A percentile compares a stretch with the other conserved stretches of the same genome.
These are phyloP conservation scores for Bostrychus sinensis DNA, from an alignment of 2,113 vertebrate genomes.

Conservation along the genomic window DNA sequence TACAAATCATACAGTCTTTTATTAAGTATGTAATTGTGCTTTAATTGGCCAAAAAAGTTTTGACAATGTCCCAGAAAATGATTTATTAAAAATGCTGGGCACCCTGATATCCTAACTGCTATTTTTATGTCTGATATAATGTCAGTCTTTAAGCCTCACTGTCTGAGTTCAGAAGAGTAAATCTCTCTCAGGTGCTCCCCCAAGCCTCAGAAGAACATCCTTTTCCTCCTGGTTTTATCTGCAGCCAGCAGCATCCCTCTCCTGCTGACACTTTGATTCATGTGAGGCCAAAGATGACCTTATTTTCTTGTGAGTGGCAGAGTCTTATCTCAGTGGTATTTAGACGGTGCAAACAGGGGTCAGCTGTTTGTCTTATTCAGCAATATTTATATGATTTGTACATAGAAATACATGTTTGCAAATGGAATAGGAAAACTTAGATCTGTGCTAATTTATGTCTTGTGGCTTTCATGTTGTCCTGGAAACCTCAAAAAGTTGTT, in stretches of 20 bases:
- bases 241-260: constrained; percentile 27
- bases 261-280: constrained; percentile 35
- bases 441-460: too few relatives aligned
- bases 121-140: background rate
- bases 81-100: background rate
- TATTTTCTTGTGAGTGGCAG: constrained; percentile 22
- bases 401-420: too few relatives aligned
- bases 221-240: constrained; percentile 44
- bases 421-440: too few relatives aligned
- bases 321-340: constrained; percentile 29
- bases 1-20: too few relatives aligned
- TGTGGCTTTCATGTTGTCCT: too few relatives aligned
- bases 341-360: constrained; percentile 30
- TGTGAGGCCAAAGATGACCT: constrained; percentile 30
- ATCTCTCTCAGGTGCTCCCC: constrained; percentile 2
- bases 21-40: background rate
- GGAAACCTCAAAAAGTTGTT: too few relatives aligned
- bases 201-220: constrained; percentile 17
- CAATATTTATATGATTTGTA: constrained; percentile 1
- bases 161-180: constrained; percentile 14
- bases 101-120: background rate
- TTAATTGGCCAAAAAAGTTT: background rate
- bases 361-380: constrained; percentile 42
- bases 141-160: constrained; percentile 2
- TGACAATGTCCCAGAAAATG: background rate